These are phyloP conservation scores for Neosilurus hyrtlii DNA, from an alignment of 2,797 vertebrate genomes.

Conservation along the genomic window DNA sequence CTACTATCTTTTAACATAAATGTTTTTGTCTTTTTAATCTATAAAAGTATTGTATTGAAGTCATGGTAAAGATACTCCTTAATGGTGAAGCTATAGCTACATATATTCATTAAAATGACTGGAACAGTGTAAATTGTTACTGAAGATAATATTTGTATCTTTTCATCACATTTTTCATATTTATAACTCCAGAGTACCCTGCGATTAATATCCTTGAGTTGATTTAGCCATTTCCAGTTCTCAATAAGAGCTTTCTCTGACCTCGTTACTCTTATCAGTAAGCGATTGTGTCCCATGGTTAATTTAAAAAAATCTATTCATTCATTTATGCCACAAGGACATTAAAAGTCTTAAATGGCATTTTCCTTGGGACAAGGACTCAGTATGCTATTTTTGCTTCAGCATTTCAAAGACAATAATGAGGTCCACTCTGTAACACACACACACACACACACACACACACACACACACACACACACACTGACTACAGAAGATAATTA, in stretches of 20 bases:
- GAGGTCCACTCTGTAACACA: background rate
- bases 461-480: background rate
- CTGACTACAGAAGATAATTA: too few relatives aligned
- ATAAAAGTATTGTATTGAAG: background rate
- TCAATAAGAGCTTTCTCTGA: constrained; percentile 18
- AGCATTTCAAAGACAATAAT: constrained; percentile 38
- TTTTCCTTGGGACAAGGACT: constrained; percentile 32
- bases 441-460: background rate
- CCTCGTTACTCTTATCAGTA: constrained; percentile 41
- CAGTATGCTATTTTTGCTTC: constrained; percentile 39
- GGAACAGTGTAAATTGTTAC: constrained; percentile 15
- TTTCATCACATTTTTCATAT: constrained; percentile 16
- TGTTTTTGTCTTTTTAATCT: background rate
- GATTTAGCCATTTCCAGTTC: constrained; percentile 23
- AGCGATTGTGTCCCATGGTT: constrained; percentile 36
- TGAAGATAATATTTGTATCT: constrained; percentile 40
- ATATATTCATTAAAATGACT: constrained; percentile 12
- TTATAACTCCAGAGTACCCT: constrained; percentile 35
- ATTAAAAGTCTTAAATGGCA: constrained; percentile 23
- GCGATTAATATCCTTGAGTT: constrained; percentile 30
- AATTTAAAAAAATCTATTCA: constrained; percentile 18
- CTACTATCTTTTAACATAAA: background rate
- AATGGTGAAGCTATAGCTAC: background rate
- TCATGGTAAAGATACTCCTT: constrained; percentile 4
- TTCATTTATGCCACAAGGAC: constrained; percentile 49